Percentiles rank a stretch among this genome's conserved stretches.
Evolutionary conservation across 2,797 vertebrate genomes (phyloP).

Genomic region (Eidolon dupreanum): DNA sequence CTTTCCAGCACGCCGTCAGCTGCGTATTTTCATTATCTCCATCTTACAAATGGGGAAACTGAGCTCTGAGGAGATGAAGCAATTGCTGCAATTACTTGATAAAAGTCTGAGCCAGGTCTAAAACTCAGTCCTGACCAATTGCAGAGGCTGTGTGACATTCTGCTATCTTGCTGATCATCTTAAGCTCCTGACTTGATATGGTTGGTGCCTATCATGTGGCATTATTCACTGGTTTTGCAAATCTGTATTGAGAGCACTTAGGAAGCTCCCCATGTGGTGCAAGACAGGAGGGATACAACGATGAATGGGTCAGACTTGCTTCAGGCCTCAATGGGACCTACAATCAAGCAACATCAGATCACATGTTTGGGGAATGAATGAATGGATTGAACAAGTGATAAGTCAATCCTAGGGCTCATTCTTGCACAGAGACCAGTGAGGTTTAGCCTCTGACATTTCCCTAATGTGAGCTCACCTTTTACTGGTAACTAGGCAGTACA

Average conservation of each 20-base stretch:
- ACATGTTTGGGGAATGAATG: background rate
- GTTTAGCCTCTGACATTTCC: background rate
- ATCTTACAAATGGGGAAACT: background rate
- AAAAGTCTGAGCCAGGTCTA: background rate
- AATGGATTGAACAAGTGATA: background rate
- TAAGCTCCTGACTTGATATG: too few species aligned
- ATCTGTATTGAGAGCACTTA: background rate
- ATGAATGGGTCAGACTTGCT: background rate
- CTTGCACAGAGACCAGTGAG: background rate
- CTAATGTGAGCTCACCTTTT: background rate
- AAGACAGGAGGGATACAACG: background rate
- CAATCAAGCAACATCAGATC: background rate
- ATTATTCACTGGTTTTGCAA: background rate
- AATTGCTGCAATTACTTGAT: background rate
- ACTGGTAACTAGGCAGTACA: background rate
- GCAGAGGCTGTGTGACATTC: background rate
- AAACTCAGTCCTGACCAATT: background rate
- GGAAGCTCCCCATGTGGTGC: background rate
- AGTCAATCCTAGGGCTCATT: background rate
- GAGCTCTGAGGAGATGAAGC: background rate
- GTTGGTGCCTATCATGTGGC: accelerated
- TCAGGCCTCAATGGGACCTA: background rate
- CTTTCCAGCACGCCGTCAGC: background rate
- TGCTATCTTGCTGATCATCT: background rate
- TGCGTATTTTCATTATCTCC: background rate